phyloP scores from a whole-genome alignment of 2,797 vertebrate genomes.

The Micromesistius poutassou region DNA sequence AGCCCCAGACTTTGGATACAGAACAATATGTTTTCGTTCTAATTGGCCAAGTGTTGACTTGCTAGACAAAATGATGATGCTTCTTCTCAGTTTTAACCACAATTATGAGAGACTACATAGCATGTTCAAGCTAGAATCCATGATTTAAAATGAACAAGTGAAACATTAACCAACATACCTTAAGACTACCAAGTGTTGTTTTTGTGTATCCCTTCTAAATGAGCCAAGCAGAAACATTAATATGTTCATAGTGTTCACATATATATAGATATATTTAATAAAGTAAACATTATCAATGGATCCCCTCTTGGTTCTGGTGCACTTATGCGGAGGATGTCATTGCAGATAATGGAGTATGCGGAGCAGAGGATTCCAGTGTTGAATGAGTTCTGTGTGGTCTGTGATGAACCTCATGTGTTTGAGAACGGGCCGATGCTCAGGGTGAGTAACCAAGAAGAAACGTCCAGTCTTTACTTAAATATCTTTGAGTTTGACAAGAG shows the following conservation, averaged over 20 bases:
- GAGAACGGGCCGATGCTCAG: conserved; percentile 89
- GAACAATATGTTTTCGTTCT: too few species aligned
- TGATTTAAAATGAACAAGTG: background rate
- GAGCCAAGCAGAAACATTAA: too few species aligned
- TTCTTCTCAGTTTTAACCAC: too few species aligned
- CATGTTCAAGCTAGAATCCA: background rate
- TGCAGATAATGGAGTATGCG: conserved; percentile 86
- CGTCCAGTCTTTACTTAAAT: background rate
- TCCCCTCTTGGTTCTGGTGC: background rate
- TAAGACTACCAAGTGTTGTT: background rate
- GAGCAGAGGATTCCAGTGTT: conserved; percentile 87
- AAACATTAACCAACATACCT: background rate
- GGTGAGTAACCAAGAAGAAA: conserved; percentile 66
- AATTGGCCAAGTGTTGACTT: too few species aligned
- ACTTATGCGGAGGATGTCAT: conserved; percentile 24
- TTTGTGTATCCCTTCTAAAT: background rate
- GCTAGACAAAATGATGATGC: too few species aligned
- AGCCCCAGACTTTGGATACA: too few species aligned
- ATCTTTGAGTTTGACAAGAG: background rate
- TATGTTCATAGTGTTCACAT: background rate
- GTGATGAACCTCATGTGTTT: conserved; percentile 88
- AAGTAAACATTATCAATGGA: background rate
- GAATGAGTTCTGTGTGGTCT: conserved; percentile 89
- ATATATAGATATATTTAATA: background rate
- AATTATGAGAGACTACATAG: background rate